Percentiles rank a stretch among this genome's conserved stretches.
These are phyloP conservation scores for Ferdinandea cuprea DNA, from an alignment of 2,888 invertebrate genomes.

Conservation along the genomic window DNA sequence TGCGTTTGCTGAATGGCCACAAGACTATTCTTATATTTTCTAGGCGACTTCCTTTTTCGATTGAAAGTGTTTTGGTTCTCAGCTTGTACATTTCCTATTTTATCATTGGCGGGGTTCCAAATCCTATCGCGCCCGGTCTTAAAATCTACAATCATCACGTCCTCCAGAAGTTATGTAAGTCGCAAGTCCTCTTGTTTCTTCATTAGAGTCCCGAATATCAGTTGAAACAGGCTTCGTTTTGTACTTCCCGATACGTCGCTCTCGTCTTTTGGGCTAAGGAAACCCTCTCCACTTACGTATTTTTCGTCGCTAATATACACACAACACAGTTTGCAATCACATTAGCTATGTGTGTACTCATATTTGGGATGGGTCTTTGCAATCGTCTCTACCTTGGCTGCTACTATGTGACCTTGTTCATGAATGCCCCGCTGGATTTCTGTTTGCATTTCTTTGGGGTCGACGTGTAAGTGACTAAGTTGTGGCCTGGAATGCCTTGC, in stretches of 20 bases:
- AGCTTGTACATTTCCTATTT: too few species aligned
- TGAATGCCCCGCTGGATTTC: background rate
- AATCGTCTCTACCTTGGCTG: background rate
- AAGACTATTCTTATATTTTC: too few species aligned
- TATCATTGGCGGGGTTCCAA: too few species aligned
- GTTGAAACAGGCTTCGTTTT: too few species aligned
- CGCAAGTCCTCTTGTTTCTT: too few species aligned
- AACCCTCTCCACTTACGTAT: background rate
- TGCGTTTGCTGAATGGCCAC: too few species aligned
- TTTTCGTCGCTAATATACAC: background rate
- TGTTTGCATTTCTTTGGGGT: conserved; percentile 7
- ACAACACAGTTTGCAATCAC: background rate
- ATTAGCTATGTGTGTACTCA: background rate
- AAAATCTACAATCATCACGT: too few species aligned
- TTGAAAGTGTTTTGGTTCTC: too few species aligned
- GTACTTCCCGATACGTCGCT: background rate
- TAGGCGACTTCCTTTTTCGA: too few species aligned
- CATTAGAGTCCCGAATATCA: too few species aligned
- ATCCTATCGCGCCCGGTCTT: too few species aligned
- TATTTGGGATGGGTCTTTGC: background rate
- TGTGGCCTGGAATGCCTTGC: conserved; percentile 76
- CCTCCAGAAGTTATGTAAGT: too few species aligned
- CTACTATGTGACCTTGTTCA: background rate
- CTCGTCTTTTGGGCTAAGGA: background rate
- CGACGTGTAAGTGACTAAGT: conserved; percentile 40